These are phyloP conservation scores for Nautilus pompilius DNA, from an alignment of 1,140 invertebrate genomes.

Conservation along the genomic window DNA sequence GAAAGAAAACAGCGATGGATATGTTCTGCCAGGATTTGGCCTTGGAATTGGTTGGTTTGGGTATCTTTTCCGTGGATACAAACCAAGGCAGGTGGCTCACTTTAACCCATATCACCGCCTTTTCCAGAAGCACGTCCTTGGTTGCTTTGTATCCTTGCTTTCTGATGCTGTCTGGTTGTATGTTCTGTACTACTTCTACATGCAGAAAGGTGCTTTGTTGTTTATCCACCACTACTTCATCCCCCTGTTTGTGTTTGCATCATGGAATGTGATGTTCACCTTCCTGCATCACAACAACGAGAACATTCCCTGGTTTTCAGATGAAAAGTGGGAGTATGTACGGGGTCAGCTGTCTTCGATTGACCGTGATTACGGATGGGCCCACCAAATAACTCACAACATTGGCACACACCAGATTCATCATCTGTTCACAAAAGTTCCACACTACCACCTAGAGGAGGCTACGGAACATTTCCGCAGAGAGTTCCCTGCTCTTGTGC, in stretches of 20 bases:
- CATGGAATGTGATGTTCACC: slow-evolving; percentile 51
- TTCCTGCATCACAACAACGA: slow-evolving; percentile 56
- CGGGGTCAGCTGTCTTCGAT: slow-evolving; percentile 55
- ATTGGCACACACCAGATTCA: slow-evolving; percentile 56
- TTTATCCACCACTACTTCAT: slow-evolving; percentile 52
- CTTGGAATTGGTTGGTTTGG: slow-evolving; percentile 42
- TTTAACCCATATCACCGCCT: slow-evolving; percentile 31
- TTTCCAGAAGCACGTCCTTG: slow-evolving; percentile 26
- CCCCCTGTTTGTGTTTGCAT: slow-evolving; percentile 50
- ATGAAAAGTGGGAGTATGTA: slow-evolving; percentile 53
- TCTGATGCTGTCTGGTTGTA: slow-evolving; percentile 31
- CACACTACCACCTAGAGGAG: slow-evolving; percentile 56
- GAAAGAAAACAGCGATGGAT: slow-evolving; percentile 2
- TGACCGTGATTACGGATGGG: slow-evolving; percentile 54
- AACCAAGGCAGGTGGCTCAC: slow-evolving; percentile 33
- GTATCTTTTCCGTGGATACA: slow-evolving; percentile 37
- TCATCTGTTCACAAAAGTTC: slow-evolving; percentile 55
- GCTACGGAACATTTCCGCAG: slow-evolving; percentile 45
- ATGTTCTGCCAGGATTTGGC: slow-evolving; percentile 32
- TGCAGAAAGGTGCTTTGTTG: slow-evolving; percentile 16
- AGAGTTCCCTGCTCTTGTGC: slow-evolving; percentile 37
- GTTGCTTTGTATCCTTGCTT: slow-evolving; percentile 33
- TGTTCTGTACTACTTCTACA: slow-evolving; percentile 27
- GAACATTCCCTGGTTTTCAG: slow-evolving; percentile 54
- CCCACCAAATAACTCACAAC: slow-evolving; percentile 54